Evolutionary conservation across 2,113 vertebrate species (phyloP), one percentile per base, ranked within the genome.

Genomic region (Hemiprocne comata): DNA sequence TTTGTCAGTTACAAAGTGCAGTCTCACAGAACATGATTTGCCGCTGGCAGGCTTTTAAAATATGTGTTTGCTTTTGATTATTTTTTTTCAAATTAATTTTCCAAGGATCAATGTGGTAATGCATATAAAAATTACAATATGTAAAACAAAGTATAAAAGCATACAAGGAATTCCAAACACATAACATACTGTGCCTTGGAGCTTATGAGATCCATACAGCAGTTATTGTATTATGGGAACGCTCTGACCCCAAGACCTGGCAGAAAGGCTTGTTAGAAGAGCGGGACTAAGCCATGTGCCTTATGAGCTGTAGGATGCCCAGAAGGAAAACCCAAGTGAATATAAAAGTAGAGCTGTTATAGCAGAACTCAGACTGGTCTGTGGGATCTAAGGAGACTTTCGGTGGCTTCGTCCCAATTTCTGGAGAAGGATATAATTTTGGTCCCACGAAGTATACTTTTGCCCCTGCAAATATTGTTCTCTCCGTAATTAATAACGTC

Each of bases 71-170:
- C 86, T 97, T 96, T 96, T 97, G 90, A 96, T 96, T 97, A 10
- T 87, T 93, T 36, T 86, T 93, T 76, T 95, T 95, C 0, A 10
- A 96, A 97, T 96, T 96, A 95, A 93, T 96, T 96, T 97, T 96
- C 94, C 95, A 34, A 95, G 94, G 96, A 96, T 96, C 95, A 95
- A 93, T 92, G 92, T 46, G 90, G 95, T 96, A 94, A 96, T 84
- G 90, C 95, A 87, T 96, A 85, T 93, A 96, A 96, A 96, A 97
- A 96, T 96, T 93, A 95, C 94, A 96, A 96, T 96, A 97, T 95
- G 95, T 96, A 95, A 95, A 97, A 93, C 95, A 90, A 97, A 96
- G 90, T 96, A 96, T 92, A 92, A 97, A 96, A 96, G 95, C 95
- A 96, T 92, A 96, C 88, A 38, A 96, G 92, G 95, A 94, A 97